Evolutionary conservation across 2,888 invertebrate genomes (phyloP), one percentile per base, ranked within the genome.

Genomic region (Drosophila diplacantha): DNA sequence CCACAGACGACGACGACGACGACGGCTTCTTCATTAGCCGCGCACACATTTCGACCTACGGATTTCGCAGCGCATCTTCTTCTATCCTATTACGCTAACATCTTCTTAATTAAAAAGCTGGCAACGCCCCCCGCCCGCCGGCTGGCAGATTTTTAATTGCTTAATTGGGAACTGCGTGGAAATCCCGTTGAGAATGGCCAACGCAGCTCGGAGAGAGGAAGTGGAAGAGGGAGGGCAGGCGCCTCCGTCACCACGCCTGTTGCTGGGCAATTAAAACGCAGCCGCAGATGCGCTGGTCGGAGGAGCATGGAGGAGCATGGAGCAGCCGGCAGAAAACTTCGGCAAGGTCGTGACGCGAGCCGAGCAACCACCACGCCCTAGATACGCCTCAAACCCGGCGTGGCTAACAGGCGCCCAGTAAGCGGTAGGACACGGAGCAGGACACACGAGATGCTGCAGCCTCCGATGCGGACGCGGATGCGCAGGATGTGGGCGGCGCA

Each of bases 301-400:
- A 53, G 22, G 39, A 41, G 47, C 44, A 11, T n/a, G n/a, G n/a
- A n/a, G n/a, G n/a, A n/a, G n/a, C n/a, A n/a, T n/a, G 55, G 12
- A 20, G 18, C 4, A 12, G 18, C 4, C n/a, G n/a, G 24, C 16
- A 9, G n/a, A 16, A 29, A 18, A 8, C 29, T 18, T 44, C 29
- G 44, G 75, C 84, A 86, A 85, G 86, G 84, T 84, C 84, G 46
- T 44, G 41, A 3, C 6, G 47, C 47, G 26, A 56, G 50, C 32
- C 35, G 57, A 68, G 57, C 80, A 80, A 75, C 86, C 87, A 88
- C 89, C 88, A 88, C 88, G 88, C 88, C 87, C 88, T 87, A 88
- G 88, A 88, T 88, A 88, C 88, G 88, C 88, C 89, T 88, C 88
- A 87, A 87, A 87, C 86, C 87, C 87, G 87, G 87, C 88, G 74